A percentile compares a stretch with the other conserved stretches of the same genome.
Evolutionary conservation across 2,113 vertebrate genomes (phyloP).

Genomic region (rabbit (Oryctolagus cuniculus)): mOryCun1.1 NC_091435.1:90671001-90671500

Average conservation of each 20-base stretch:
- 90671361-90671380: not conserved
- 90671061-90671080: not conserved
- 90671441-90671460: not conserved
- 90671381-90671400: not conserved
- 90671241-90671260: not conserved
- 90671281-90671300: not conserved
- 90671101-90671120: not conserved
- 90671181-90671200: not conserved
- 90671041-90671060: not conserved
- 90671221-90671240: not conserved
- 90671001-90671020: not conserved
- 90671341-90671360: not conserved
- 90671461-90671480: not conserved
- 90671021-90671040: not conserved
- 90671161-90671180: not conserved
- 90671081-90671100: not conserved
- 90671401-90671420: not conserved
- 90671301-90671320: slow-evolving; percentile 8
- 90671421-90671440: not conserved
- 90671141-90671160: not conserved
- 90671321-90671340: not conserved
- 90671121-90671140: not conserved
- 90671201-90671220: not conserved
- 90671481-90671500: not conserved
- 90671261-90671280: not conserved